Evolutionary conservation across 1,140 invertebrate species (phyloP), one percentile per base, ranked within the genome.

Genomic region (Leucophenga varia): DNA sequence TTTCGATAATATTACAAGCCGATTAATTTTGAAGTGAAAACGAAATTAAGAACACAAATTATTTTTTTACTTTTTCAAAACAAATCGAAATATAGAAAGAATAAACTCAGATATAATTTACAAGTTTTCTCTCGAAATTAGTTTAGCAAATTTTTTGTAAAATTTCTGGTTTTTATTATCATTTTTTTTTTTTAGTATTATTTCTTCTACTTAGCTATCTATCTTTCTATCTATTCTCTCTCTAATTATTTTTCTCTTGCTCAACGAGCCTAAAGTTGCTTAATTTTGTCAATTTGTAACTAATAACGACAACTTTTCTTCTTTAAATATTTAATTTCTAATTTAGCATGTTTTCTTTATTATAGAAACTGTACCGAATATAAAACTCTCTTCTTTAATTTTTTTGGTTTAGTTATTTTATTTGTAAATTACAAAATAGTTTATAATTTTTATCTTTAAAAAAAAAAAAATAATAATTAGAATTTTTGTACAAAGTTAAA

Each of bases 1-100:
- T 51, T 37, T 35, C 42, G 49, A 43, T 55, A 55, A 55, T 44
- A 50, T 18, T 28, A 28, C n/a, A n/a, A n/a, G n/a, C n/a, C n/a
- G n/a, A n/a, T n/a, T n/a, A n/a, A n/a, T 18, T 16, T 21, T 41
- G 17, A 14, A 41, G 17, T 28, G 7, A 10, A 30, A 28, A 6
- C 19, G 12, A 17, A 28, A 30, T 30, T 9, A 30, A 13, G 7
- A 16, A 40, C 38, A 6, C 8, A 7, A 9, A 36, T n/a, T 8
- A 7, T 30, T 30, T 30, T 30, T 30, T 17, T 6, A 36, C 7
- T 43, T 18, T 35, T 30, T 45, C 25, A n/a, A 7, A 30, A 30
- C 7, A 30, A 8, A 8, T 7, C 25, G n/a, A 30, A 30, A 8
- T 8, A 30, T 30, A 30, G n/a, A 8, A 30, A 30, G 7, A 8